Evolutionary conservation across 2,797 vertebrate genomes (phyloP).

Genomic region (Sebastes minor): DNA sequence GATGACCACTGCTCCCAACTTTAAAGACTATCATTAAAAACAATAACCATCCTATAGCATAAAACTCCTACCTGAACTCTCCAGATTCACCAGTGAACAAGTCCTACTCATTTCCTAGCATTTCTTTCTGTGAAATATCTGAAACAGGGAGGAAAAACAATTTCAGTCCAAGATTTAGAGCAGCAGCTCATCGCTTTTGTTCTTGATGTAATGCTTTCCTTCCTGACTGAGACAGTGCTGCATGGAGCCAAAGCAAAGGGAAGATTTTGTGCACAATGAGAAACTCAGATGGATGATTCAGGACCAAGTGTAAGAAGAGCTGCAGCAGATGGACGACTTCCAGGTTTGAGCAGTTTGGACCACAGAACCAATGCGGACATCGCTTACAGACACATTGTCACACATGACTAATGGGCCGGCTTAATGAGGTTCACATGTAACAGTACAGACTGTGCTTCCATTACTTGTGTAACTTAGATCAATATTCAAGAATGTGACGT

Average conservation of each 20-base stretch:
- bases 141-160: conserved; percentile 20
- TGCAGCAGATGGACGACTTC: conserved; percentile 28
- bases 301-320: conserved; percentile 22
- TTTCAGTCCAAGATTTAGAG: conserved; percentile 41
- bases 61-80: background rate
- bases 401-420: conserved; percentile 13
- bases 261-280: conserved; percentile 39
- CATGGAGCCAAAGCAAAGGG: conserved; percentile 47
- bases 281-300: conserved; percentile 48
- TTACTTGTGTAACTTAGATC: background rate
- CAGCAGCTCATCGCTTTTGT: conserved; percentile 50
- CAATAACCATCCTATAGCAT: background rate
- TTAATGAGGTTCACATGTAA: conserved; percentile 27
- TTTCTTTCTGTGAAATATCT: conserved; percentile 21
- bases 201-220: conserved; percentile 60
- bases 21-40: background rate
- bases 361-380: background rate
- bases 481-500: conserved; percentile 7
- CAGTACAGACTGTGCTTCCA: background rate
- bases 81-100: conserved; percentile 13
- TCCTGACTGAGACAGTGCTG: conserved; percentile 36
- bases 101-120: background rate
- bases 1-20: background rate
- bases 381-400: conserved; percentile 8
- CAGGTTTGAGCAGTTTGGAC: conserved; percentile 20